Evolutionary conservation across 2,888 invertebrate species (phyloP).

Genomic region (Drosophila neoperkinsi): DNA sequence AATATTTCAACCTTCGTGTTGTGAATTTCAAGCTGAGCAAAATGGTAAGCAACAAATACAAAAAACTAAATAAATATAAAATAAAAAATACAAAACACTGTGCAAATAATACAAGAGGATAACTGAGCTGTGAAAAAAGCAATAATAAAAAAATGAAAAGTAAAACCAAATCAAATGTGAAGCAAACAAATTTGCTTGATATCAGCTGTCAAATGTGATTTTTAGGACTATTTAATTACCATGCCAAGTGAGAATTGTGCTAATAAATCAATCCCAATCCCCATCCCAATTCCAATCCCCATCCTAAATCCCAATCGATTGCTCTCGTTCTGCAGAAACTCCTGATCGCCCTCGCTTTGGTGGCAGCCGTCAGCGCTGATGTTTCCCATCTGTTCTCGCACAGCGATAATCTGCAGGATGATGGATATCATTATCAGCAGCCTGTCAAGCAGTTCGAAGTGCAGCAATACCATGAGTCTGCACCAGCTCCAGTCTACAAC

Average conservation of each 20-base stretch:
- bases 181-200: slow-evolving; percentile 7
- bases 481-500: slow-evolving; percentile 23
- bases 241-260: neutral
- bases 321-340: slow-evolving; percentile 73
- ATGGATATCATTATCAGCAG: slow-evolving; percentile 79
- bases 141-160: neutral
- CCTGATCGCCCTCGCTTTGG: slow-evolving; percentile 76
- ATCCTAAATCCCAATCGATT: neutral
- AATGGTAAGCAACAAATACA: slow-evolving; percentile 78
- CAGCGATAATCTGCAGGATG: slow-evolving; percentile 80
- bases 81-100: neutral
- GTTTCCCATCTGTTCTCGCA: slow-evolving; percentile 81
- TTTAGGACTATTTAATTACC: neutral
- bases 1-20: slow-evolving; percentile 80
- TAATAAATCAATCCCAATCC: neutral
- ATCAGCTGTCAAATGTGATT: slow-evolving; percentile 5
- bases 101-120: slow-evolving; percentile 55
- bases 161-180: slow-evolving; percentile 13
- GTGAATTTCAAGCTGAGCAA: slow-evolving; percentile 80
- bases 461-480: slow-evolving; percentile 43
- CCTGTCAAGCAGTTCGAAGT: slow-evolving; percentile 63
- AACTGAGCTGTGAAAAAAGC: slow-evolving; percentile 20
- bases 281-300: neutral
- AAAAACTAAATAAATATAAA: slow-evolving; percentile 29
- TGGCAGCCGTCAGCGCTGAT: slow-evolving; percentile 81